phyloP scores from a whole-genome alignment of 2,113 vertebrate genomes.

The Catagonus wagneri region DNA sequence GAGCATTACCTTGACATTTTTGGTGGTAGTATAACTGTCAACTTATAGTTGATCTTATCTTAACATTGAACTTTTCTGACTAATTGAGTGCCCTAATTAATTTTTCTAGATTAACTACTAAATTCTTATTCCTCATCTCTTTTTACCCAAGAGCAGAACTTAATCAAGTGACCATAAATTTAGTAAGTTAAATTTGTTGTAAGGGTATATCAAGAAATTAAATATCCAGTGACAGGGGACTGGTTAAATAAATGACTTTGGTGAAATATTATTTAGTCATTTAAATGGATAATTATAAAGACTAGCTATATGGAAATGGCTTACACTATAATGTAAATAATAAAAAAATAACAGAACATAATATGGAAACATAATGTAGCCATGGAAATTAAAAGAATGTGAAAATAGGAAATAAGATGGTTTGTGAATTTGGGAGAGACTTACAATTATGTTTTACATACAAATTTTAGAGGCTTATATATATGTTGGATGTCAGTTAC shows the following conservation, averaged over 20 bases:
- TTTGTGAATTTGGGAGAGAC: constrained; percentile 26
- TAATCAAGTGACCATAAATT: constrained; percentile 55
- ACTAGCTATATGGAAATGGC: not conserved
- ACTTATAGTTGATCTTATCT: constrained; percentile 39
- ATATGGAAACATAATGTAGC: constrained; percentile 25
- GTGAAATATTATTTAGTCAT: constrained; percentile 30
- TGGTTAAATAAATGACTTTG: constrained; percentile 33
- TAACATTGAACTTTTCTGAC: constrained; percentile 62
- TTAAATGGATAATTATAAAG: constrained; percentile 31
- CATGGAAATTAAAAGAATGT: not conserved
- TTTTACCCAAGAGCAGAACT: constrained; percentile 14
- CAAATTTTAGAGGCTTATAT: constrained; percentile 20
- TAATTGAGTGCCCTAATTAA: constrained; percentile 49
- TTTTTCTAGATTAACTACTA: constrained; percentile 40
- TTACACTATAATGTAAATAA: constrained; percentile 35
- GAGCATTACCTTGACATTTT: constrained; percentile 25
- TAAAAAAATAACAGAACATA: constrained; percentile 11
- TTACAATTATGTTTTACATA: constrained; percentile 4
- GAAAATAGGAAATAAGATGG: constrained; percentile 35
- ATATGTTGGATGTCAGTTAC: not conserved
- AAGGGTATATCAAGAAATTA: constrained; percentile 3
- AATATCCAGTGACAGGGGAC: constrained; percentile 8
- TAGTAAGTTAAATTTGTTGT: constrained; percentile 19
- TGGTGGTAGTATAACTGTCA: not conserved
- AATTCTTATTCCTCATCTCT: constrained; percentile 26